These are phyloP conservation scores for Pristiophorus japonicus DNA, from an alignment of 2,113 vertebrate species.

Conservation along the genomic window DNA sequence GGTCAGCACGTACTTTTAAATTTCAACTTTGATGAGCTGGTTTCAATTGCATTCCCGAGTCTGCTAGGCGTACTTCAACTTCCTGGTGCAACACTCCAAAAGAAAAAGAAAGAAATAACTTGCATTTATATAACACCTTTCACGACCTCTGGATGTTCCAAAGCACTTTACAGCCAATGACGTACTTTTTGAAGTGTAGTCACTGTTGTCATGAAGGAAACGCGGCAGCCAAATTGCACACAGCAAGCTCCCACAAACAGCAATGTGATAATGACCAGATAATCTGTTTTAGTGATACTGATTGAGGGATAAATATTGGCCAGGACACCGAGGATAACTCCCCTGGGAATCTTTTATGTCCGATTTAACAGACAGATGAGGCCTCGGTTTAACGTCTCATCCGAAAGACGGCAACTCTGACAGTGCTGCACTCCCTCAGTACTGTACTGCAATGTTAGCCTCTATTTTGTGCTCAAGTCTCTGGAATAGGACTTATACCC, in stretches of 20 bases:
- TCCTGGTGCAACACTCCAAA: neutral
- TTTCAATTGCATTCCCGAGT: neutral
- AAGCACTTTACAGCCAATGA: neutral
- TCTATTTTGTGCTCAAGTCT: neutral
- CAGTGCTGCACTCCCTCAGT: neutral
- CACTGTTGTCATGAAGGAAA: neutral
- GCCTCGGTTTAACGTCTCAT: neutral
- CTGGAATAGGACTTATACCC: neutral
- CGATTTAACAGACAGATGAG: neutral
- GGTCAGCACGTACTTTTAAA: neutral
- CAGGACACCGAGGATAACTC: no score
- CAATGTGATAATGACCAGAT: neutral
- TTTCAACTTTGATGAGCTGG: neutral
- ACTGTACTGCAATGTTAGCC: neutral
- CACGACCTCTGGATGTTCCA: neutral
- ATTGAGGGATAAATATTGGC: neutral
- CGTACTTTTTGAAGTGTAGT: no score
- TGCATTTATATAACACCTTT: neutral
- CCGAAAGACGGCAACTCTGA: neutral
- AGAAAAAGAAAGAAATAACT: neutral
- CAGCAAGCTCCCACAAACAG: neutral
- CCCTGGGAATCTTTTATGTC: neutral
- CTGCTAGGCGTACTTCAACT: neutral
- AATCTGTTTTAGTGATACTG: neutral
- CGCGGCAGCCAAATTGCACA: neutral